Evolutionary conservation across 2,797 vertebrate genomes (phyloP).

Genomic region (Glossophaga mutica): DNA sequence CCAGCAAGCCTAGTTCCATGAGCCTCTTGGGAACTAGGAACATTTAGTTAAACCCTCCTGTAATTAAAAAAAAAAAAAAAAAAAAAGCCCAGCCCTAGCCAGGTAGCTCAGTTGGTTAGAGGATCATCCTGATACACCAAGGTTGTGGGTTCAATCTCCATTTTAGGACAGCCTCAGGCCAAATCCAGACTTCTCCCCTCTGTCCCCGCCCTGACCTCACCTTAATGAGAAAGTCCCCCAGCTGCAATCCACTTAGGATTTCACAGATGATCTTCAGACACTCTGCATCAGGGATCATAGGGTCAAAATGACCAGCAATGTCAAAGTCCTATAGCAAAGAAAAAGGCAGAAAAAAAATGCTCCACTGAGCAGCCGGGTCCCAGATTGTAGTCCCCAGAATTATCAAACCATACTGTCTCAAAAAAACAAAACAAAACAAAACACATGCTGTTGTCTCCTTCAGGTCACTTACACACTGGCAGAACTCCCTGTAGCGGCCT

Average conservation of each 20-base stretch:
- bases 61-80: neutral
- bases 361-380: neutral
- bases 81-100: neutral
- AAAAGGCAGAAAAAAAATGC: neutral
- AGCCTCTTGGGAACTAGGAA: neutral
- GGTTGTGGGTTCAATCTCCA: neutral
- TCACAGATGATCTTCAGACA: constrained; percentile 96
- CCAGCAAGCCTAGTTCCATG: neutral
- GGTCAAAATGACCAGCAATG: constrained; percentile 94
- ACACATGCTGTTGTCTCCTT: too few species aligned
- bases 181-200: constrained; percentile 1
- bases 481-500: constrained; percentile 93
- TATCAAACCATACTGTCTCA: neutral
- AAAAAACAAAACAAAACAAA: too few species aligned
- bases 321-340: constrained; percentile 91
- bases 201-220: constrained; percentile 77
- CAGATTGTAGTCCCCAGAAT: neutral
- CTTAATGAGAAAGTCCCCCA: constrained; percentile 94
- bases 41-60: neutral
- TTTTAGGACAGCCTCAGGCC: neutral
- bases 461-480: constrained; percentile 90
- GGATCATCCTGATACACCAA: neutral
- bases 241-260: constrained; percentile 90
- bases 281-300: constrained; percentile 97
- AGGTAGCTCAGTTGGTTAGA: neutral